Conservation (phyloP, 2,113 vertebrate genomes). For the Passerina amoena region DNA sequence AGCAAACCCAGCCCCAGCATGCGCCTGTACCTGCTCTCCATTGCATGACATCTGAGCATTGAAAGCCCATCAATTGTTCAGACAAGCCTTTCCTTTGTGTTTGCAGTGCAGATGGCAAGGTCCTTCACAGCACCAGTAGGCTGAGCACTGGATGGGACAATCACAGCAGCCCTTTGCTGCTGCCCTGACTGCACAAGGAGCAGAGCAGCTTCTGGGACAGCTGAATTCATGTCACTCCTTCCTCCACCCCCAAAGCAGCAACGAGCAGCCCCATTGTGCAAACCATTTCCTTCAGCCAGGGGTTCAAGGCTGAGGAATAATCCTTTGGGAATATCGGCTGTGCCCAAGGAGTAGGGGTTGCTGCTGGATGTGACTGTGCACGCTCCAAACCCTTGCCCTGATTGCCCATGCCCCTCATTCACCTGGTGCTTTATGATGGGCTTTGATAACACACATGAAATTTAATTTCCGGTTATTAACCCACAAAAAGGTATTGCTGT, state of each 20-base stretch:
- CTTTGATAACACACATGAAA: conserved; percentile 36
- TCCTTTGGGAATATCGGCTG: not conserved
- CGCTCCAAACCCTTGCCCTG: conserved; percentile 4
- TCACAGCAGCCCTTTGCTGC: not conserved
- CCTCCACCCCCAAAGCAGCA: not conserved
- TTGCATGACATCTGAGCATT: not conserved
- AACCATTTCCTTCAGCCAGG: not conserved
- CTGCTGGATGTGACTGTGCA: not conserved
- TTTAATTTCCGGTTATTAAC: conserved; percentile 74
- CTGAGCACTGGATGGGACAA: not conserved
- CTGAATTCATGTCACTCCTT: not conserved
- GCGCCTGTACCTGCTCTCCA: not conserved
- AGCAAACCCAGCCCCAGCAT: not conserved
- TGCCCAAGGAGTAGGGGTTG: not conserved
- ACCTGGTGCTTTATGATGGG: conserved; percentile 54
- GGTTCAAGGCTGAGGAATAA: not conserved
- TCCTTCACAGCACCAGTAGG: not conserved
- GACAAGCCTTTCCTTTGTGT: not conserved
- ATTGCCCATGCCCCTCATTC: not conserved
- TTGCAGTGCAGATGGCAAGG: not conserved
- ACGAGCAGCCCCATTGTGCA: fast-evolving
- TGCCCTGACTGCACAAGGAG: not conserved
- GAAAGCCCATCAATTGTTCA: not conserved
- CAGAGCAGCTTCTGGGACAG: not conserved
- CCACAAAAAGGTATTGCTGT: not conserved